A percentile compares a stretch with the other conserved stretches of the same genome.
Conservation (phyloP, 2,888 invertebrate genomes). For the Philaethria dido region DNA sequence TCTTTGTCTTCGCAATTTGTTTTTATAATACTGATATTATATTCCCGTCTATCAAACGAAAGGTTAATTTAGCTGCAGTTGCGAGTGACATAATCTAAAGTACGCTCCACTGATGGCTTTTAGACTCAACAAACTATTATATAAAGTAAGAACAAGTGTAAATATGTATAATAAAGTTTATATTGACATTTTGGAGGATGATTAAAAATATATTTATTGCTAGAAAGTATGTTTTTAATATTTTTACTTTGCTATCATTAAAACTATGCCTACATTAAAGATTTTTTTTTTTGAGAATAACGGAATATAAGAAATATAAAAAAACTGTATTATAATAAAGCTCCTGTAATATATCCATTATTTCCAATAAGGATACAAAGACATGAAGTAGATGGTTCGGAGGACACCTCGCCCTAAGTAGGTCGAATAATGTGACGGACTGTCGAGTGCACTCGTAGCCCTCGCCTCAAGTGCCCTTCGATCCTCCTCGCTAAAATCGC, state of each 20-base stretch:
- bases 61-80: slow-evolving; percentile 41
- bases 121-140: slow-evolving; percentile 29
- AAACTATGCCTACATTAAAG: too few species aligned
- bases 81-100: slow-evolving; percentile 37
- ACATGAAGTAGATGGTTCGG: slow-evolving; percentile 45
- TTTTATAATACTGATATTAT: slow-evolving; percentile 12
- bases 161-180: not conserved
- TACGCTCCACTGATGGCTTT: slow-evolving; percentile 36
- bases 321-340: slow-evolving; percentile 33
- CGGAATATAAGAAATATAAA: slow-evolving; percentile 16
- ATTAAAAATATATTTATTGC: not conserved
- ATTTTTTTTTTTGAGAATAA: not conserved
- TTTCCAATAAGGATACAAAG: slow-evolving; percentile 49
- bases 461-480: slow-evolving; percentile 62
- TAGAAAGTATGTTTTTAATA: not conserved
- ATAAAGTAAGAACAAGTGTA: not conserved
- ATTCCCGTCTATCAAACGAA: slow-evolving; percentile 27
- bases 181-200: not conserved
- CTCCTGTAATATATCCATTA: slow-evolving; percentile 34
- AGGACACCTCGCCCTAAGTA: slow-evolving; percentile 77
- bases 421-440: slow-evolving; percentile 81
- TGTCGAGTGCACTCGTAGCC: slow-evolving; percentile 70
- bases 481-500: slow-evolving; percentile 77
- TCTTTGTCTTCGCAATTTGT: slow-evolving; percentile 12
- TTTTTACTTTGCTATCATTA: not conserved